Base-by-base conservation (phyloP, 2,888 invertebrate species). In the Graphium colonna region DNA sequence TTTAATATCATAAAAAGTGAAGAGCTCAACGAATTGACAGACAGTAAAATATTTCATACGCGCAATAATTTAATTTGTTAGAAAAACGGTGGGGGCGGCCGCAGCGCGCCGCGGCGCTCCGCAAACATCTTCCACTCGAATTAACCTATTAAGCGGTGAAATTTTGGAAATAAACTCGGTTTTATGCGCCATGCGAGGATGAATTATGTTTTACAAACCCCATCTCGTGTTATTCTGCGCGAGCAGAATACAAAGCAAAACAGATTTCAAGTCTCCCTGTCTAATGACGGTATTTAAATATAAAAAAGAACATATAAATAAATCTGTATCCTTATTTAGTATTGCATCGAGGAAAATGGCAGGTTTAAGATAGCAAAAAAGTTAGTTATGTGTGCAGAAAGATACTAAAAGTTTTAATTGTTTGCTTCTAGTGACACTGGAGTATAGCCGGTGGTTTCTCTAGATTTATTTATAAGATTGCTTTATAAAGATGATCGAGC, bases 21-120 rank as follows among this genome's bases (percentile, higher is more conserved):
- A 77, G 9, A 10, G 9, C 76, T 75, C 73, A 69, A 69, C 74
- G 81, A 88, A 89, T 87, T 85, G 89, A 87, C 89, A 86, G 89
- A 81, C 87, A 79, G 79, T 89, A 86, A 89, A 89, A 87, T 88
- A 88, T 89, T 89, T 89, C 87, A 89, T 82, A 76, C 80, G 65
- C 64, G 77, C 78, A 81, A 85, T 89, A 88, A 89, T 85, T 88
- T 86, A 77, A 84, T 88, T 87, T 85, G 79, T 71, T 79, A 81
- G 85, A 86, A 89, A 86, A 86, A 87, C 87, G 84, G 80, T 69
- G 65, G 67, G 68, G 61, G 64, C 53, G 57, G 58, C 28, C 48
- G 61, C 59, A 58, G 52, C 52, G 21, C 60, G 54, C 62, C 67
- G 71, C 68, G 72, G 71, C 74, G 69, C 44, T 55, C 54, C 50